These are phyloP conservation scores for Agriopis marginaria DNA, from an alignment of 2,888 invertebrate genomes.

Conservation along the genomic window DNA sequence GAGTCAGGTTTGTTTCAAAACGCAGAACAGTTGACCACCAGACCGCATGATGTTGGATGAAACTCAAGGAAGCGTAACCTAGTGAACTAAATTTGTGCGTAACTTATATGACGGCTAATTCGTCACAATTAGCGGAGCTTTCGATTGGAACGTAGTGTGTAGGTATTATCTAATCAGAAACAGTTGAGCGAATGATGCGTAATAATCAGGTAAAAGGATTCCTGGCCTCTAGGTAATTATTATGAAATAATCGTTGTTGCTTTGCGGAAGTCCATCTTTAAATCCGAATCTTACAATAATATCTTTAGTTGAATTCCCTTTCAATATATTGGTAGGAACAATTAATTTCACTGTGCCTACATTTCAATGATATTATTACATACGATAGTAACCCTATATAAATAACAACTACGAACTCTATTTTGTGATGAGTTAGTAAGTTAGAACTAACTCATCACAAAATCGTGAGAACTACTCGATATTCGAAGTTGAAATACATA, in stretches of 20 bases:
- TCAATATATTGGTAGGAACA: not conserved
- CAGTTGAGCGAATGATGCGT: constrained; percentile 12
- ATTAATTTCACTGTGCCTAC: not conserved
- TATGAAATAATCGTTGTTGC: not conserved
- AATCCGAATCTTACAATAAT: not conserved
- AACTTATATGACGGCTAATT: constrained; percentile 27
- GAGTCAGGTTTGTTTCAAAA: constrained; percentile 45
- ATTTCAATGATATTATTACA: too few species aligned
- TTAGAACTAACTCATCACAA: too few species aligned
- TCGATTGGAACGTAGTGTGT: constrained; percentile 21
- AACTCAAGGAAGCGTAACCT: constrained; percentile 41
- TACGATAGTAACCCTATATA: too few species aligned
- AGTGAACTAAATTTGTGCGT: constrained; percentile 37
- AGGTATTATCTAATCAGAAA: constrained; percentile 26
- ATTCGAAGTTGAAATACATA: too few species aligned
- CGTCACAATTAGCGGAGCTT: constrained; percentile 31
- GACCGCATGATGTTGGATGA: constrained; percentile 34
- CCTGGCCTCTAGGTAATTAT: not conserved
- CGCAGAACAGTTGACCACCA: constrained; percentile 29
- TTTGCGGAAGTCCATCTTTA: not conserved
- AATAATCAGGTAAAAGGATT: constrained; percentile 39
- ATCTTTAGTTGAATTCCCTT: not conserved
- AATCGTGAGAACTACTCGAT: too few species aligned
- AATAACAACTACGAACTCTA: too few species aligned
- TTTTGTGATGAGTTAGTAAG: too few species aligned